Base-by-base conservation (phyloP, 2,888 invertebrate species). In the Camponotus fellah region DNA sequence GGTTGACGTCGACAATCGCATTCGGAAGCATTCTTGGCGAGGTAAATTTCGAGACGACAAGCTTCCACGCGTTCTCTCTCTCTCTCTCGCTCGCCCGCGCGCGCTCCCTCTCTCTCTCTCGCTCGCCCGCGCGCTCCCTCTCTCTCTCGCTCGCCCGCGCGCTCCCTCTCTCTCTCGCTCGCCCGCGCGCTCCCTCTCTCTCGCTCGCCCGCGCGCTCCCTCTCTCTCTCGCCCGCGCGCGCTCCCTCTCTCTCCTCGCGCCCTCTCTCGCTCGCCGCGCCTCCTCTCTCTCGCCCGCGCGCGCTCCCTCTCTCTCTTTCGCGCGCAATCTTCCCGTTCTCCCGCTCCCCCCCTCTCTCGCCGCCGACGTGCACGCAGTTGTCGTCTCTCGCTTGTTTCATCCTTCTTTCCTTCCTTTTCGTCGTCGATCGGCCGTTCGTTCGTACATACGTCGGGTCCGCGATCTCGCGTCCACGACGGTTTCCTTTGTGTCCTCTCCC, bases 361-460 rank as follows among this genome's bases (percentile, higher is more conserved):
- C 26, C n/a, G 40, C 83, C 58, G 82, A 79, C 84, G 88, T 84
- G 80, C 88, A 84, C 84, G 86, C 87, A 88, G 65, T 90, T 83
- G 85, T 86, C 87, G 87, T 83, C 86, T 89, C 87, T 90, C 87
- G 85, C 84, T 87, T 84, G 80, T 87, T 88, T 88, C 87, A 88
- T 80, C 82, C 87, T 84, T 85, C 82, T 84, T 88, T 88, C 81
- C 74, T 74, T 60, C 60, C 75, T 85, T 81, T 85, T 75, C 83
- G 37, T 76, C 82, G 85, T 83, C 58, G 82, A 66, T 77, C 62
- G 60, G 56, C 37, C 65, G 40, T 34, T 83, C 43, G 82, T 68
- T 69, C 66, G 49, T 46, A 10, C 53, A 17, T 53, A n/a, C 49
- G 64, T 53, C 58, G 32, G 0, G 0, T 12, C 58, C 17, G 64